Evolutionary conservation across 2,113 vertebrate species (phyloP).

Genomic region (Chionodraco myersi): DNA sequence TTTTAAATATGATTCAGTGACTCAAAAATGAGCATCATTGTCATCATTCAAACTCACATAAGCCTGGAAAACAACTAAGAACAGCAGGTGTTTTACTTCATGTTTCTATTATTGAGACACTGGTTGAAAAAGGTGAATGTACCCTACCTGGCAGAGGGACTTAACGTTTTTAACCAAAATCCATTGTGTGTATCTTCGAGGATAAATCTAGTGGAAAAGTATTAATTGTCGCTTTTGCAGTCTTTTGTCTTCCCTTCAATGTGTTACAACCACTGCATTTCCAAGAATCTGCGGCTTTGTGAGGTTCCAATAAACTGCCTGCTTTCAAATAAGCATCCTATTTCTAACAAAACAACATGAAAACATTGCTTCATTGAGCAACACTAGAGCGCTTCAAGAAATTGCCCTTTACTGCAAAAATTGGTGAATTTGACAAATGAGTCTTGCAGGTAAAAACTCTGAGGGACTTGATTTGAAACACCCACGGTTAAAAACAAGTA

Average conservation of each 20-base stretch:
- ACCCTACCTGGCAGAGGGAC: not conserved
- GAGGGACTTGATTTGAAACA: not conserved
- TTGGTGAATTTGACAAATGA: not conserved
- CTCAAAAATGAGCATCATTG: not conserved
- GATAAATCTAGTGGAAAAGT: too few species aligned
- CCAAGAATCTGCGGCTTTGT: not conserved
- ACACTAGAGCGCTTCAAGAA: not conserved
- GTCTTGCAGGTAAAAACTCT: not conserved
- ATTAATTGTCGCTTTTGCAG: not conserved
- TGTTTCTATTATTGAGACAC: not conserved
- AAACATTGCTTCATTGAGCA: not conserved
- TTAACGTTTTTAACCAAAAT: not conserved
- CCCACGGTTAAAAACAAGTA: not conserved
- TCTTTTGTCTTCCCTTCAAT: not conserved
- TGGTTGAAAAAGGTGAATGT: not conserved
- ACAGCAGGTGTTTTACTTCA: not conserved
- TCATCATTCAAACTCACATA: not conserved
- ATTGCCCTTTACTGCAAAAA: not conserved
- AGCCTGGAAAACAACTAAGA: not conserved
- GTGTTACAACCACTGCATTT: not conserved
- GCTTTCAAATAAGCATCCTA: not conserved
- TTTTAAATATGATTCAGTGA: slow-evolving; percentile 4
- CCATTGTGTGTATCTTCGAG: not conserved
- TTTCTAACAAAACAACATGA: not conserved
- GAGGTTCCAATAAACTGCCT: not conserved